Evolutionary conservation across 2,888 invertebrate genomes (phyloP), one percentile per base, ranked within the genome.

Genomic region (Druceiella hillmani): DNA sequence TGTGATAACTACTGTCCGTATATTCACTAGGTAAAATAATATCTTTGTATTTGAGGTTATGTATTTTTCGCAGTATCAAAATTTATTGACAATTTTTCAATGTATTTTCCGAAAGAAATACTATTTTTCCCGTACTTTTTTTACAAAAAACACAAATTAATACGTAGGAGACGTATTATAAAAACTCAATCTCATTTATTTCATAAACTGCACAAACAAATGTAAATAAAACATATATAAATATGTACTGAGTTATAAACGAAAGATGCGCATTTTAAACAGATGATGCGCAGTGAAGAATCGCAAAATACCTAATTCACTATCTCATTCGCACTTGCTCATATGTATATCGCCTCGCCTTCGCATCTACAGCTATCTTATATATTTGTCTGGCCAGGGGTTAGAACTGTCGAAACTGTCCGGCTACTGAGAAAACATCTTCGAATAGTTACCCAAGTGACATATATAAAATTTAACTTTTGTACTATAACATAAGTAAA

Each of bases 11-110:
- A 35, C 28, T 17, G 14, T 35, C 35, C 29, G 35, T 28, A 35
- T 35, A 35, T 28, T 35, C 35, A 17, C 20, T 20, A 22, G 35
- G 35, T 13, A 35, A 10, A 35, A 28, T 25, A 35, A 44, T 36
- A 17, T 44, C 17, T 26, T 38, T 36, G 34, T 36, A 46, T 40
- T 44, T 44, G 11, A 46, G 44, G 35, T 44, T 41, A 44, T 46
- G 36, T 41, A 28, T 36, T 36, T 44, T 41, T 28, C 41, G 13
- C 5, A 27, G 20, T 36, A 41, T 36, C 30, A 38, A 36, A 27
- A 45, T 38, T 22, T 7, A 11, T 33, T 34, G 12, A 33, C 40
- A 40, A n/a, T n/a, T n/a, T n/a, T n/a, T n/a, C n/a, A n/a, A n/a
- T n/a, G n/a, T n/a, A n/a, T n/a, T n/a, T n/a, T 32, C 32, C 12